Evolutionary conservation across 2,797 vertebrate species (phyloP), one percentile per base, ranked within the genome.

Genomic region (Pangasius mekongensis): DNA sequence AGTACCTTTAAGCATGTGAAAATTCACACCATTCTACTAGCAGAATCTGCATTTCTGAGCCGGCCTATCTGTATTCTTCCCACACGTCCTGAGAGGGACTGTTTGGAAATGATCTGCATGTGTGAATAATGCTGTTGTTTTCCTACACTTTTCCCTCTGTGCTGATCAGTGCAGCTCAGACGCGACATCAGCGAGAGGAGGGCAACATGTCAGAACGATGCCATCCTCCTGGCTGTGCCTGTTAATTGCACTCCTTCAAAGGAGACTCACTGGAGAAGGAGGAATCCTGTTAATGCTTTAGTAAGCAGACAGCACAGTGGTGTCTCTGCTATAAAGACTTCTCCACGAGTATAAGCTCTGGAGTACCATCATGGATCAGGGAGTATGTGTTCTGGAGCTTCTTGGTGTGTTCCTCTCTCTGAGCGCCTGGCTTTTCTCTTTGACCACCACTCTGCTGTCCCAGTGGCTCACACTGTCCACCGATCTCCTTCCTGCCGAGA

Each of bases 391-490:
- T 14, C 76, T 94, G 91, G 94, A 95, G 91, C 91, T 95, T 60
- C 67, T 89, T n/a, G 95, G 94, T 30, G 85, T 96, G 0, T 84
- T 93, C 7, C 8, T 96, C 6, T 92, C 89, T 0, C 80, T 89
- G 3, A 90, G 33, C 3, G 95, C 95, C 74, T 95, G 93, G 92
- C 81, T 96, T 22, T 95, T 93, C 83, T 93, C 94, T 0, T 81
- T 96, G 81, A 87, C 94, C 88, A 93, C 95, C 73, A 94, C 96
- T 36, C 71, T 95, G 64, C 89, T 95, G 89, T 92, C 95, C 82
- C 90, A 91, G 5, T 97, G 95, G 94, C 93, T 95, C 71, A 95
- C 93, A 0, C 90, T 92, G 7, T 95, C 95, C 88, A 94, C 94
- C 0, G 94, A 95, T 2, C 93, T 96, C 39, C 93, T 96, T 0